A percentile compares a stretch with the other conserved stretches of the same genome.
These are phyloP conservation scores for Acleris cristana DNA, from an alignment of 2,888 invertebrate species.

Conservation along the genomic window DNA sequence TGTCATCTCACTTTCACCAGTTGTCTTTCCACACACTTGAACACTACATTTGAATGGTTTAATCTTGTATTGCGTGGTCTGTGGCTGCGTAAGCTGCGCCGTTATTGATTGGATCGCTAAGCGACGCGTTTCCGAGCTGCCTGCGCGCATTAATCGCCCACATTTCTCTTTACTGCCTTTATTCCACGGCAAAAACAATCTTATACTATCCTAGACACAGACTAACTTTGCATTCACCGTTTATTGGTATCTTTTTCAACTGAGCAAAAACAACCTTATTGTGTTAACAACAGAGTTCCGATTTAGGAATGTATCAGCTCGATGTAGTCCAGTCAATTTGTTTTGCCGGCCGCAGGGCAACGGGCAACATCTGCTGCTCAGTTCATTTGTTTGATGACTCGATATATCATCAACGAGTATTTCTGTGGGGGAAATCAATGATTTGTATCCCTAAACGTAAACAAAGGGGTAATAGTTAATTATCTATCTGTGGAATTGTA, in stretches of 20 bases:
- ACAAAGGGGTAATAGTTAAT: too few relatives aligned
- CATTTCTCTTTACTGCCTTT: too few relatives aligned
- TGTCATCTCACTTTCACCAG: too few relatives aligned
- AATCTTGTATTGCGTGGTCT: neutral
- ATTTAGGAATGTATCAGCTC: neutral
- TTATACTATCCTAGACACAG: too few relatives aligned
- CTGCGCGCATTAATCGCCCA: neutral
- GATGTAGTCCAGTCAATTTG: neutral
- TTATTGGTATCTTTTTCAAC: neutral
- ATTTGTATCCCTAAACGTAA: too few relatives aligned
- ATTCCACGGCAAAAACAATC: too few relatives aligned
- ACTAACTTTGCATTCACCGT: too few relatives aligned
- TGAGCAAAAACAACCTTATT: neutral
- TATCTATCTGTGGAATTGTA: too few relatives aligned
- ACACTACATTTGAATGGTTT: too few relatives aligned
- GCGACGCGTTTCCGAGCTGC: neutral
- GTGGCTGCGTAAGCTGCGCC: neutral
- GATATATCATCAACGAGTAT: neutral
- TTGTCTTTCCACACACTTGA: too few relatives aligned
- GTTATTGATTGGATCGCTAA: conserved; percentile 9
- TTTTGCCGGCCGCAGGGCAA: neutral
- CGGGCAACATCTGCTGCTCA: neutral
- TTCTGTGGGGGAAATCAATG: neutral
- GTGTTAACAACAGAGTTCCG: neutral
- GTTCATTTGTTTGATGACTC: neutral